Percentiles rank a stretch among this genome's conserved stretches.
Evolutionary conservation across 2,113 vertebrate genomes (phyloP).

Genomic region (Etia nguti): DNA sequence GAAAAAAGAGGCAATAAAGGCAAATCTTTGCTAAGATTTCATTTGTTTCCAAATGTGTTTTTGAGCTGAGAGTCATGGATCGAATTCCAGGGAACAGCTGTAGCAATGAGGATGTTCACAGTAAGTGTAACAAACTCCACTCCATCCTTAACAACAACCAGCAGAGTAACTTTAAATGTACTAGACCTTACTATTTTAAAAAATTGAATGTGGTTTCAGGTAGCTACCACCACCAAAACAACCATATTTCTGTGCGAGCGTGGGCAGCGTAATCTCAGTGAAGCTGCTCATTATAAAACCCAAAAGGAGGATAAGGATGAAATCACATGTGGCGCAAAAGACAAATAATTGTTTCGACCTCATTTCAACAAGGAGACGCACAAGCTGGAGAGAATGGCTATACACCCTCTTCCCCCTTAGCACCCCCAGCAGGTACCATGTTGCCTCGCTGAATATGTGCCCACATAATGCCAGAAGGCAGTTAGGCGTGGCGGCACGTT

Average conservation of each 20-base stretch:
- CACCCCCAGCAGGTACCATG: slow-evolving; percentile 3
- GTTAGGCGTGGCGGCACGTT: neutral
- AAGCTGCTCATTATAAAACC: neutral
- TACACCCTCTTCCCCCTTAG: neutral
- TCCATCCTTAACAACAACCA: neutral
- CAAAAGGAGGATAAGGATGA: neutral
- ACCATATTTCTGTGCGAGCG: neutral
- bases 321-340: neutral
- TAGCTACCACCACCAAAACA: neutral
- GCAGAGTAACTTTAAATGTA: neutral
- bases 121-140: neutral
- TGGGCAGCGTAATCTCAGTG: neutral
- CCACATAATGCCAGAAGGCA: neutral
- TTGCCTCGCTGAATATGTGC: neutral
- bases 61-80: neutral
- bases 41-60: neutral
- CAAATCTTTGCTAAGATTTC: neutral
- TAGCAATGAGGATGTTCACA: too few relatives aligned
- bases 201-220: neutral
- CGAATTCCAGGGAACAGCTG: neutral
- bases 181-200: neutral
- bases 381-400: neutral
- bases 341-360: neutral
- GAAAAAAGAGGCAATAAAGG: neutral
- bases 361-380: neutral